These are phyloP conservation scores for Eucidaris tribuloides DNA, from an alignment of 35 echinoderm and acorn worm species.

Conservation along the genomic window DNA sequence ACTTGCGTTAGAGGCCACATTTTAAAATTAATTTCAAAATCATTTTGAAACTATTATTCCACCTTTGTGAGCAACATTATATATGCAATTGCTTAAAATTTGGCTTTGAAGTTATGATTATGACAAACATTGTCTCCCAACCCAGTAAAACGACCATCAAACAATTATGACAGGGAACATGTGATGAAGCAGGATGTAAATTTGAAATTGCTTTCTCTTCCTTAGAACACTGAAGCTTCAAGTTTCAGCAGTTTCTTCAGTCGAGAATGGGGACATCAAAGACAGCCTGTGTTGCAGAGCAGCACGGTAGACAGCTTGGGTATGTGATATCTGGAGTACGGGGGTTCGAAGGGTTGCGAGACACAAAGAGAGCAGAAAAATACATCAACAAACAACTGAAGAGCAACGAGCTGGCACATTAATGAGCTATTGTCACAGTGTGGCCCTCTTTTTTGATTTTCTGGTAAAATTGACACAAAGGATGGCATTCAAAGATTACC, in stretches of 20 bases:
- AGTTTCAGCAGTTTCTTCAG: background rate
- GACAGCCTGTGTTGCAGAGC: background rate
- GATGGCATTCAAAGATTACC: background rate
- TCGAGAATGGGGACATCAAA: background rate
- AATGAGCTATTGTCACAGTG: background rate
- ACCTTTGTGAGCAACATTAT: too few relatives aligned
- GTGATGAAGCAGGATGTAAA: background rate
- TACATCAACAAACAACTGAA: background rate
- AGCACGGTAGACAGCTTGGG: background rate
- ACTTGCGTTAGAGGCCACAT: too few relatives aligned
- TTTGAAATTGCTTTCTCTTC: background rate
- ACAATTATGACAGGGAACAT: background rate
- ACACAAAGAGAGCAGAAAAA: background rate
- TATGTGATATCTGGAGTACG: background rate
- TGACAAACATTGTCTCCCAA: too few relatives aligned
- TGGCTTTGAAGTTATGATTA: too few relatives aligned
- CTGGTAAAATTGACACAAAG: background rate
- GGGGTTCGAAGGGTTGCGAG: background rate
- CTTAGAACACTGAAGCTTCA: background rate
- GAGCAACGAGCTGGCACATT: background rate
- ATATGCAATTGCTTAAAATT: too few relatives aligned
- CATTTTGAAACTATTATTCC: too few relatives aligned
- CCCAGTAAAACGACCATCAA: too few relatives aligned
- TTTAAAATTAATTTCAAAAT: too few relatives aligned
- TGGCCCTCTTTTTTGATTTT: background rate